Percentiles rank a stretch among this genome's conserved stretches.
Conservation (phyloP, 2,888 invertebrate species). For the Melitaea athalia region DNA sequence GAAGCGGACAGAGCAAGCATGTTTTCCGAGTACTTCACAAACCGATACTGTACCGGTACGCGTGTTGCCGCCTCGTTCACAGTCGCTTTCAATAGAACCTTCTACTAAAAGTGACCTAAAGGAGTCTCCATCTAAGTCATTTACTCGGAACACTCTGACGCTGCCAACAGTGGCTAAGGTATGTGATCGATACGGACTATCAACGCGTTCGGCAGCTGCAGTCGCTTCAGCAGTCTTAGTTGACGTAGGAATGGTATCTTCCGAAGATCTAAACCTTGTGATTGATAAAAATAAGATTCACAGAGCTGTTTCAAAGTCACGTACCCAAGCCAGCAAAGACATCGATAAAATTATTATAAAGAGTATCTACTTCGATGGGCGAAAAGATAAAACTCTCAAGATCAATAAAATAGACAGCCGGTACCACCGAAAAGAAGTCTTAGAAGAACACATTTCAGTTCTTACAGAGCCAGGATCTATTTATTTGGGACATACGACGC, state of each 20-base stretch:
- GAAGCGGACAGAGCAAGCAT: no score
- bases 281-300: neutral
- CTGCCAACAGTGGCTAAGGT: neutral
- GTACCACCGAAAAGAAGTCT: no score
- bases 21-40: no score
- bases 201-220: neutral
- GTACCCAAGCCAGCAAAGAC: no score
- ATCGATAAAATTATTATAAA: no score
- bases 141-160: neutral
- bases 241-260: neutral
- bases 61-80: neutral
- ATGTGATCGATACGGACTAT: neutral
- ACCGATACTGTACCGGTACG: no score
- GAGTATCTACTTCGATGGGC: no score
- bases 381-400: no score
- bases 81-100: neutral
- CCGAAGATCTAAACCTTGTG: neutral
- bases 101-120: accelerated
- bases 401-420: no score
- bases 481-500: neutral
- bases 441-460: no score
- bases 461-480: neutral
- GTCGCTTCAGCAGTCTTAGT: neutral
- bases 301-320: no score
- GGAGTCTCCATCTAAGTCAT: neutral